Percentiles rank a stretch among this genome's conserved stretches.
Evolutionary conservation across 2,888 invertebrate genomes (phyloP).

Genomic region (Melanargia galathea): DNA sequence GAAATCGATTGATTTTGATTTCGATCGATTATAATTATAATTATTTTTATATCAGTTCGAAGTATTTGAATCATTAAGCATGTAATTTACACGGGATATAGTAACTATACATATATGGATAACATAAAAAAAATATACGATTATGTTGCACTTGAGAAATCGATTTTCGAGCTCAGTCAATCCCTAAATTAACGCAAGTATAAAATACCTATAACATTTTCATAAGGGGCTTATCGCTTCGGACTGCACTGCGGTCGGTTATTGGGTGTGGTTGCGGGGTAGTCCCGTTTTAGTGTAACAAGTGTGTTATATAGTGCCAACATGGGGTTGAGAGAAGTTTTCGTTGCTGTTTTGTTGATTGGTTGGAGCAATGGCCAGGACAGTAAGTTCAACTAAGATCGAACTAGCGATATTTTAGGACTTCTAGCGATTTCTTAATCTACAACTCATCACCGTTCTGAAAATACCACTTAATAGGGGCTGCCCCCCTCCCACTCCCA

Average conservation of each 20-base stretch:
- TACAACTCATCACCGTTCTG: not conserved
- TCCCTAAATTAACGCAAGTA: not conserved
- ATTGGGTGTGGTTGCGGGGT: slow-evolving; percentile 1
- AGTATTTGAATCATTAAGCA: too few relatives aligned
- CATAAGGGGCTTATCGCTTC: not conserved
- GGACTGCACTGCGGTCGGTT: not conserved
- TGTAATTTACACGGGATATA: too few relatives aligned
- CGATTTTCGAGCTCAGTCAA: not conserved
- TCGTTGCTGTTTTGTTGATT: not conserved
- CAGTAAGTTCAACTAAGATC: too few relatives aligned
- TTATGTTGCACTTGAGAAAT: not conserved
- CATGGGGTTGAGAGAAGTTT: slow-evolving; percentile 2
- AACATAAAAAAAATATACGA: not conserved
- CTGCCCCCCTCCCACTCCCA: too few relatives aligned
- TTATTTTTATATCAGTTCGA: too few relatives aligned
- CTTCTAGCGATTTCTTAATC: not conserved
- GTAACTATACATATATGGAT: too few relatives aligned
- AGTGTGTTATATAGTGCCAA: slow-evolving; percentile 3
- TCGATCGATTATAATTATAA: too few relatives aligned
- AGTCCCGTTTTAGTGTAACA: not conserved
- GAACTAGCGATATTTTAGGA: not conserved
- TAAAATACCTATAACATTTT: not conserved
- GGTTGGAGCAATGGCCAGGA: not conserved
- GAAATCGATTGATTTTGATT: too few relatives aligned
- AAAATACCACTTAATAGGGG: too few relatives aligned